Evolutionary conservation across 35 echinoderm and acorn worm species (phyloP).

Genomic region (Amphiura filiformis): DNA sequence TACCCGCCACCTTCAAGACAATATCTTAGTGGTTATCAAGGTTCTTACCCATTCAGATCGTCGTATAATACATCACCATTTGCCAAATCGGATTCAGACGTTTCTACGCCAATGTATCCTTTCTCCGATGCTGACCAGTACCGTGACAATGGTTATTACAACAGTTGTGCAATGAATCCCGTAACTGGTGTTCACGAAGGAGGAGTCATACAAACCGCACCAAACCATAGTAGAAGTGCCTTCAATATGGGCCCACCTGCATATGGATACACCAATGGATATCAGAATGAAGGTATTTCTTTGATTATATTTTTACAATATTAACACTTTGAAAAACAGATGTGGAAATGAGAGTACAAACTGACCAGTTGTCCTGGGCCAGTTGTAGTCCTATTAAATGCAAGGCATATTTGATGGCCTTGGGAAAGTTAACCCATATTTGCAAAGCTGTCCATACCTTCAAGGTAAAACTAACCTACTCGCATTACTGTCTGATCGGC

Average conservation of each 20-base stretch:
- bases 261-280: constrained; percentile 35
- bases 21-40: constrained; percentile 51
- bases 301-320: neutral
- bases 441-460: too few species aligned
- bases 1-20: constrained; percentile 37
- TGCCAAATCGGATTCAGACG: constrained; percentile 28
- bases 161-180: constrained; percentile 74
- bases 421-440: too few species aligned
- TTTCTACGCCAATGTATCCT: constrained; percentile 18
- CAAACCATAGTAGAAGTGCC: neutral
- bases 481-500: too few species aligned
- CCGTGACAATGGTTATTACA: constrained; percentile 66
- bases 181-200: constrained; percentile 24
- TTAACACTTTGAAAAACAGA: neutral
- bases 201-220: constrained; percentile 12
- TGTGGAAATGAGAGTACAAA: too few species aligned
- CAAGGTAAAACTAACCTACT: too few species aligned
- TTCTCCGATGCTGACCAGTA: constrained; percentile 39
- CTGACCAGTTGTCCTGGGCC: too few species aligned
- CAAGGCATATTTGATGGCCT: too few species aligned
- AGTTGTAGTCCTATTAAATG: too few species aligned
- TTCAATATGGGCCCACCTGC: constrained; percentile 31
- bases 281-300: constrained; percentile 20
- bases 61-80: constrained; percentile 53
- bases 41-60: constrained; percentile 57